Evolutionary conservation across 1,140 invertebrate genomes (phyloP).

Genomic region (Rhynchophorus ferrugineus): DNA sequence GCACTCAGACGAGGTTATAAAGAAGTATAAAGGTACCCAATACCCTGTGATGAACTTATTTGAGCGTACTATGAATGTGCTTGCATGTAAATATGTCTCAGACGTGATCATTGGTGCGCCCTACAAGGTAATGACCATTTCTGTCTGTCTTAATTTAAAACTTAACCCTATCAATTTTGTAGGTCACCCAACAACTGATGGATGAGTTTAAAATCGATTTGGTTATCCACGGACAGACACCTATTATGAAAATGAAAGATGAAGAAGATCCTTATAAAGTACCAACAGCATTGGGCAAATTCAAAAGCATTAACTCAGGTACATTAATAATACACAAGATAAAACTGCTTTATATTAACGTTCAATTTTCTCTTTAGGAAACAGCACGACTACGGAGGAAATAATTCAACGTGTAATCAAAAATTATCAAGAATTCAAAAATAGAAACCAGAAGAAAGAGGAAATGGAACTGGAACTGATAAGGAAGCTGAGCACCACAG

Average conservation of each 20-base stretch:
- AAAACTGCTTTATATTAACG: too few relatives aligned
- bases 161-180: too few relatives aligned
- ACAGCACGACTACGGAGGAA: constrained; percentile 90
- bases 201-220: constrained; percentile 92
- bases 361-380: constrained; percentile 43
- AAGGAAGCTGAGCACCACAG: too few relatives aligned
- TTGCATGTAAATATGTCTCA: constrained; percentile 97
- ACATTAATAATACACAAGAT: too few relatives aligned
- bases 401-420: constrained; percentile 94
- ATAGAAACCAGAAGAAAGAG: too few relatives aligned
- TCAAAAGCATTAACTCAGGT: constrained; percentile 53
- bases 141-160: neutral
- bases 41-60: constrained; percentile 99
- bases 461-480: too few relatives aligned
- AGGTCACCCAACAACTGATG: constrained; percentile 84
- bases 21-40: constrained; percentile 89
- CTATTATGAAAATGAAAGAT: constrained; percentile 67
- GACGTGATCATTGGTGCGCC: constrained; percentile 99
- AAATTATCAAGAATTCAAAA: too few relatives aligned
- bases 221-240: constrained; percentile 86
- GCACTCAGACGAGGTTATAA: constrained; percentile 91
- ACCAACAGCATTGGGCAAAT: constrained; percentile 69
- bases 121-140: constrained; percentile 51
- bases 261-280: constrained; percentile 81
- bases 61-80: constrained; percentile 91